Base-by-base conservation (phyloP, 1,140 invertebrate species). In the Aradophagus sp. region DNA sequence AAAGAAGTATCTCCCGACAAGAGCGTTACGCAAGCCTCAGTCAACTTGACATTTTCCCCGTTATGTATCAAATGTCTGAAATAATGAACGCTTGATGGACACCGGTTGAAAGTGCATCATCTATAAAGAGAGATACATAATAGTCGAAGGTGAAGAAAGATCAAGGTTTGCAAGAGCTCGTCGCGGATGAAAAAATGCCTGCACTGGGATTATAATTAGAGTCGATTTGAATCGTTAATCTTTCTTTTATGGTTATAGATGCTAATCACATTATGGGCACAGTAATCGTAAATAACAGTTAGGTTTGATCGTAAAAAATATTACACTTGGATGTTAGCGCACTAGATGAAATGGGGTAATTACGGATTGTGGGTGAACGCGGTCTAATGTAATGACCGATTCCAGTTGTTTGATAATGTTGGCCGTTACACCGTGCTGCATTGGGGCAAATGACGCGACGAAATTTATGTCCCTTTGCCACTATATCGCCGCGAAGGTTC, bases 221-320 rank as follows among this genome's bases (percentile, higher is more conserved):
- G 48, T 48, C 56, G 65, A 69, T 69, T 69, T 69, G 56, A 69
- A 69, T 69, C 65, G 56, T 69, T 59, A 56, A 69, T 69, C 56
- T 56, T 61, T 61, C 39, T 56, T 69, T 69, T 69, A 62, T 61
- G 66, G 56, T 69, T 69, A 69, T 69, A 62, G 56, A 69, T 69
- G 50, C 56, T 68, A 68, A 68, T 68, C 65, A 61, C 42, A 68
- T 68, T 68, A 68, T 48, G 15, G 42, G 48, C 31, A 53, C 38
- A 39, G 56, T 61, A 69, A 69, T 62, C 66, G 56, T 69, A 69
- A 69, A 69, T 69, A 69, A 69, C 56, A 42, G 66, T 69, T 69
- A 61, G 48, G 50, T n/a, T 41, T 69, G 56, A 69, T 61, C 50
- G 66, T 69, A 62, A 62, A 69, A 69, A 69, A 44, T 56, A 62